phyloP scores from a whole-genome alignment of 1,140 invertebrate genomes.

The Ceratitis capitata region DNA sequence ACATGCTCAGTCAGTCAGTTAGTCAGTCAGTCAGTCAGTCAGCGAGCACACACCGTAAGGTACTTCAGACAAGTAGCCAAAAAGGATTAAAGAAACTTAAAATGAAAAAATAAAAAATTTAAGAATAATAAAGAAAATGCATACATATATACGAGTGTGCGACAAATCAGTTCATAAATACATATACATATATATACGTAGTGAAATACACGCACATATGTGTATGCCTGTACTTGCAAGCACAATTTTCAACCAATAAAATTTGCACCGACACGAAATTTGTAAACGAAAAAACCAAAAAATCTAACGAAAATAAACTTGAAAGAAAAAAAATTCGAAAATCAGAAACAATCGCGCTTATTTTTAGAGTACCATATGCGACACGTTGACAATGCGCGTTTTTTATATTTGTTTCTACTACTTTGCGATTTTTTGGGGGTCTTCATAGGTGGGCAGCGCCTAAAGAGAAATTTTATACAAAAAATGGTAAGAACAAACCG shows the following conservation, averaged over 20 bases:
- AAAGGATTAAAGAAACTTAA: not conserved
- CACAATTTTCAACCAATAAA: not conserved
- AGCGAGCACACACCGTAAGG: not conserved
- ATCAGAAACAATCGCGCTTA: not conserved
- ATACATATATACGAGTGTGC: not conserved
- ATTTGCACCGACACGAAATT: constrained; percentile 25
- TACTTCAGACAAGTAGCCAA: not conserved
- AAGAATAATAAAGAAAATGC: not conserved
- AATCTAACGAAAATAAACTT: no score
- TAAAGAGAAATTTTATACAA: not conserved
- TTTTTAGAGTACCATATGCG: not conserved
- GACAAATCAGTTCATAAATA: no score
- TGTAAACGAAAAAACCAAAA: constrained; percentile 16
- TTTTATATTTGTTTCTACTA: not conserved
- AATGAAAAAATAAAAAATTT: not conserved
- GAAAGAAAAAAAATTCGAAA: constrained; percentile 3
- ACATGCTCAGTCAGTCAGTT: not conserved
- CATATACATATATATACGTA: no score
- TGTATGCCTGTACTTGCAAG: not conserved
- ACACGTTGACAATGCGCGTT: not conserved
- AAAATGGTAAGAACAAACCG: not conserved
- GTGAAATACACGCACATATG: no score
- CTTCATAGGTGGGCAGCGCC: not conserved
- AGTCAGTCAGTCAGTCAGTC: not conserved
- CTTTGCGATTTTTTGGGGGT: not conserved